phyloP scores from a whole-genome alignment of 2,113 vertebrate species.

The Zapornia atra region DNA sequence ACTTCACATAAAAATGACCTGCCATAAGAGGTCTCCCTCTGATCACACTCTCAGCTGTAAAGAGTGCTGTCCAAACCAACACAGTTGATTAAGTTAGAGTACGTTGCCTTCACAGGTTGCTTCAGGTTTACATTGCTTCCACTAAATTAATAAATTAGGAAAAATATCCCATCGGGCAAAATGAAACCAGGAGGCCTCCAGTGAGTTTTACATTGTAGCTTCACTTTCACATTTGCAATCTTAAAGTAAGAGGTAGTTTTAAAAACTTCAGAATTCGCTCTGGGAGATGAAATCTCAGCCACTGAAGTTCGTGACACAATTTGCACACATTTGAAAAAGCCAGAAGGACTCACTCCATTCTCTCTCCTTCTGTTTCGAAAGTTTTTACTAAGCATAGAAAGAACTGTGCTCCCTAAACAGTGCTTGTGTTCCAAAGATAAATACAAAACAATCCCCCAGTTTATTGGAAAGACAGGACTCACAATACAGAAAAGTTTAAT shows the following conservation, averaged over 20 bases:
- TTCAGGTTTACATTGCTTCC: background rate
- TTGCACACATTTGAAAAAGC: background rate
- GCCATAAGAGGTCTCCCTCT: slow-evolving; percentile 39
- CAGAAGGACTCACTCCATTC: background rate
- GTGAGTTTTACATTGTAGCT: background rate
- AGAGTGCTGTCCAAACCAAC: background rate
- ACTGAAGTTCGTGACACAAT: background rate
- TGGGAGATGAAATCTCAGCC: background rate
- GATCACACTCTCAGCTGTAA: background rate
- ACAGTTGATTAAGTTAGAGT: background rate
- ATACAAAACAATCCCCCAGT: background rate
- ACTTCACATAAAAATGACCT: background rate
- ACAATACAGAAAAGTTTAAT: background rate
- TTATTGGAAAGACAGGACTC: background rate
- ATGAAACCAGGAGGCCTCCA: background rate
- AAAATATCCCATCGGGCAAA: background rate
- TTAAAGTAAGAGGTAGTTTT: background rate
- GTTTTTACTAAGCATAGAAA: background rate
- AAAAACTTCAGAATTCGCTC: background rate
- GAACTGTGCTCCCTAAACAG: background rate
- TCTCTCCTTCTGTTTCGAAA: background rate
- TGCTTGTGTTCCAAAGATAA: background rate
- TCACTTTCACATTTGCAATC: background rate
- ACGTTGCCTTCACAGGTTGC: background rate
- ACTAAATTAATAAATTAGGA: background rate